These are phyloP conservation scores for Scaptomyza parva DNA, from an alignment of 2,888 invertebrate species.

Conservation along the genomic window DNA sequence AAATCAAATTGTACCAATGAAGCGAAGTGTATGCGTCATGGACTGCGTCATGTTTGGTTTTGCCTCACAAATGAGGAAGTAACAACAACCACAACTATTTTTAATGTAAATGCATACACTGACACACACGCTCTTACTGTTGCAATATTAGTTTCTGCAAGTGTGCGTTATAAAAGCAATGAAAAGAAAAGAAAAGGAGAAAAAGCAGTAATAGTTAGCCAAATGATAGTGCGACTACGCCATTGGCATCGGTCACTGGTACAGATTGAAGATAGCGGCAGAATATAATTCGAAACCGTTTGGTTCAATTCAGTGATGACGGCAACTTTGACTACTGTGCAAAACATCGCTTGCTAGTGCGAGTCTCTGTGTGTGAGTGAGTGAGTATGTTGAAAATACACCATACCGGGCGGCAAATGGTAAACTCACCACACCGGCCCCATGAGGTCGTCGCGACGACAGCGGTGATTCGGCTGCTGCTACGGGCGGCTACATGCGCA, in stretches of 20 bases:
- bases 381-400: slow-evolving; percentile 34
- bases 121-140: not conserved
- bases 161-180: slow-evolving; percentile 11
- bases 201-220: slow-evolving; percentile 40
- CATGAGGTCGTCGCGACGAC: slow-evolving; percentile 64
- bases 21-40: slow-evolving; percentile 56
- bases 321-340: slow-evolving; percentile 60
- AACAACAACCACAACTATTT: slow-evolving; percentile 39
- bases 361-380: slow-evolving; percentile 6
- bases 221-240: slow-evolving; percentile 35
- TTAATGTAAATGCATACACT: slow-evolving; percentile 18
- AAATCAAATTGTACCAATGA: slow-evolving; percentile 27
- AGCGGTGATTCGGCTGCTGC: slow-evolving; percentile 27
- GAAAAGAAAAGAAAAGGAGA: not conserved
- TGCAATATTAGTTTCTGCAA: slow-evolving; percentile 15
- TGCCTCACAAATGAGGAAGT: slow-evolving; percentile 57
- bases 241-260: slow-evolving; percentile 59
- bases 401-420: slow-evolving; percentile 63
- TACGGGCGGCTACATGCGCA: slow-evolving; percentile 51
- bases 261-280: slow-evolving; percentile 64
- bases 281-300: slow-evolving; percentile 67
- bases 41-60: slow-evolving; percentile 63
- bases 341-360: slow-evolving; percentile 29
- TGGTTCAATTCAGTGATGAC: slow-evolving; percentile 65
- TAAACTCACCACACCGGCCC: slow-evolving; percentile 74